Conservation (phyloP, 2,113 vertebrate genomes). For the Manacus vitellinus region DNA sequence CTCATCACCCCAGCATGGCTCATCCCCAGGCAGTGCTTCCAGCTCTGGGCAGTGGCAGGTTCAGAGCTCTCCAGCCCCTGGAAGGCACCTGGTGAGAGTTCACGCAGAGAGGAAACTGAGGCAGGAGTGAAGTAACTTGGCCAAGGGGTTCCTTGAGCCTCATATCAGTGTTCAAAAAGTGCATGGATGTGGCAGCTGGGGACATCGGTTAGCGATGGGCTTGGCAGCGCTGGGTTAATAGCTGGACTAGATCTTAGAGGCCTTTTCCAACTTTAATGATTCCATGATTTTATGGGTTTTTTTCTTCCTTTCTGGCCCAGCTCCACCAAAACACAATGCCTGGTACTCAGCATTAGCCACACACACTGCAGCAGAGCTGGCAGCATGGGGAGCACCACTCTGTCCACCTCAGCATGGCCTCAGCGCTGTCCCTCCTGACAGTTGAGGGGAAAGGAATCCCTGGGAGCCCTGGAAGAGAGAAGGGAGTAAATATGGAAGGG, state of each 20-base stretch:
- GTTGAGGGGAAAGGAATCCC: background rate
- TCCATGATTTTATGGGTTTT: background rate
- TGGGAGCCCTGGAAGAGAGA: background rate
- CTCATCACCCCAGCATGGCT: background rate
- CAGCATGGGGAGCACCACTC: background rate
- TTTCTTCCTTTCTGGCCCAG: background rate
- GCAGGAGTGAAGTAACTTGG: background rate
- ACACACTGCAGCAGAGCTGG: background rate
- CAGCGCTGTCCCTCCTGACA: accelerated
- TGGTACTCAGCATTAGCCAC: background rate
- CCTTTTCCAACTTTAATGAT: background rate
- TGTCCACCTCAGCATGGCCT: background rate
- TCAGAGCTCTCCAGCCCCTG: accelerated
- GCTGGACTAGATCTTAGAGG: background rate
- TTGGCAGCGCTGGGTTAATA: background rate
- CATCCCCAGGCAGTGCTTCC: background rate
- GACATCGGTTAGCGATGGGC: background rate
- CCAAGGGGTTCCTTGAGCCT: background rate
- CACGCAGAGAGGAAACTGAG: background rate
- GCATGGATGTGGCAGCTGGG: background rate
- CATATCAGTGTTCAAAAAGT: background rate
- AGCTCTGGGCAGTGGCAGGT: background rate
- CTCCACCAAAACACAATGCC: accelerated
- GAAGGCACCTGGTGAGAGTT: background rate
- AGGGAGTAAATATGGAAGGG: background rate